These are phyloP conservation scores for Acipenser transmontanus DNA, from an alignment of 2,797 vertebrate species.

Conservation along the genomic window DNA sequence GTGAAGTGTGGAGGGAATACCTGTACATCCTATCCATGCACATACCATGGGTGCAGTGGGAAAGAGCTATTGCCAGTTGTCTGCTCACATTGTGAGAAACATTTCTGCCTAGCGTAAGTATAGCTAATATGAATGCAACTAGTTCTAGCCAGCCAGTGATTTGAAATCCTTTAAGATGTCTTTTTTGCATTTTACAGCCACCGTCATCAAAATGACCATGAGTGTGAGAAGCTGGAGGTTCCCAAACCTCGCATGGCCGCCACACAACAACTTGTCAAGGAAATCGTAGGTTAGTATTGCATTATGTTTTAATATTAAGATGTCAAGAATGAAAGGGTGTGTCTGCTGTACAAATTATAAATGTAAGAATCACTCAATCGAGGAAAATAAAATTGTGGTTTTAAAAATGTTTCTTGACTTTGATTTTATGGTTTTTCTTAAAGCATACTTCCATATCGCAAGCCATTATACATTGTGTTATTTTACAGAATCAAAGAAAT, in stretches of 20 bases:
- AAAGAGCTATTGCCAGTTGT: constrained; percentile 78
- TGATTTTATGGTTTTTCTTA: no score
- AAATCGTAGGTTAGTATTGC: constrained; percentile 72
- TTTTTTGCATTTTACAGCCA: constrained; percentile 57
- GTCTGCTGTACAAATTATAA: no score
- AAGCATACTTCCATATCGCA: no score
- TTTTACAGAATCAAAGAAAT: constrained; percentile 72
- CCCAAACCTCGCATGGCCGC: constrained; percentile 78
- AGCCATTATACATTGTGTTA: not conserved
- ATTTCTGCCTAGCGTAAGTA: constrained; percentile 82
- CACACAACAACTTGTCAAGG: constrained; percentile 81
- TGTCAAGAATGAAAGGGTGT: no score
- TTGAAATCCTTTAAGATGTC: constrained; percentile 3
- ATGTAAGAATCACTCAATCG: no score
- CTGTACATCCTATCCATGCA: constrained; percentile 61
- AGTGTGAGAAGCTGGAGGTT: constrained; percentile 81
- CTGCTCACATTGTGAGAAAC: constrained; percentile 79
- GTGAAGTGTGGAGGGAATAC: constrained; percentile 37
- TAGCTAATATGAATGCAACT: not conserved
- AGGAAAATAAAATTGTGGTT: no score
- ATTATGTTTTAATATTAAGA: not conserved
- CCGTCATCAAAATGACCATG: constrained; percentile 88
- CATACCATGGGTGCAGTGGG: constrained; percentile 69
- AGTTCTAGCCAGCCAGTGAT: not conserved
- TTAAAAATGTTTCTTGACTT: no score